These are phyloP conservation scores for Vanessa atalanta DNA, from an alignment of 1,140 invertebrate species.

Conservation along the genomic window DNA sequence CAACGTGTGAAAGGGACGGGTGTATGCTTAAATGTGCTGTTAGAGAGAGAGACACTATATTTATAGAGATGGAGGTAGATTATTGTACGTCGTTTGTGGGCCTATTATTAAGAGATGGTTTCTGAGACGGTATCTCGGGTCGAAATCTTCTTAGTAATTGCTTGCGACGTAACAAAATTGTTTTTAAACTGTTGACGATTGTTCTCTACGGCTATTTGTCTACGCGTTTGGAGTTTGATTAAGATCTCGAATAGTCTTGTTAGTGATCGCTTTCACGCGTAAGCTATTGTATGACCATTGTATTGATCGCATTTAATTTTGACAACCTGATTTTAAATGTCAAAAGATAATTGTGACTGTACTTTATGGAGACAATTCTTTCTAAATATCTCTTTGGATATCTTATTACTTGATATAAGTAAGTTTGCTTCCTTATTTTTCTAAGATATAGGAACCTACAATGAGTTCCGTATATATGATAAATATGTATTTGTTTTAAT, in stretches of 20 bases:
- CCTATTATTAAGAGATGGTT: slow-evolving; percentile 78
- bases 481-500: too few relatives aligned
- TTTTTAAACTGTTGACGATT: slow-evolving; percentile 77
- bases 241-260: slow-evolving; percentile 52
- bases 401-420: background rate
- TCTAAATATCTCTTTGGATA: too few relatives aligned
- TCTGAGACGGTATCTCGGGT: slow-evolving; percentile 58
- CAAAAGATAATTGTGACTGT: background rate
- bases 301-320: slow-evolving; percentile 14
- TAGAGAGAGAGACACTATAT: slow-evolving; percentile 50
- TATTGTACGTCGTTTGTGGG: slow-evolving; percentile 61
- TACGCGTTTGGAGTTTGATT: slow-evolving; percentile 65
- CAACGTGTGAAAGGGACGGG: slow-evolving; percentile 68
- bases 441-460: too few relatives aligned
- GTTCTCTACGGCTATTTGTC: slow-evolving; percentile 77
- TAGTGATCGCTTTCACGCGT: slow-evolving; percentile 49
- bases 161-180: slow-evolving; percentile 74
- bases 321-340: slow-evolving; percentile 20
- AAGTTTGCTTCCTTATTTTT: too few relatives aligned
- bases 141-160: slow-evolving; percentile 73
- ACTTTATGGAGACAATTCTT: background rate
- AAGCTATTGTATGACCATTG: slow-evolving; percentile 43
- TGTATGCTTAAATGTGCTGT: slow-evolving; percentile 32
- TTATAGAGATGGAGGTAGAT: slow-evolving; percentile 63
- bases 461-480: too few relatives aligned